These are phyloP conservation scores for Lepidurus apus DNA, from an alignment of 1,140 invertebrate genomes.

Conservation along the genomic window DNA sequence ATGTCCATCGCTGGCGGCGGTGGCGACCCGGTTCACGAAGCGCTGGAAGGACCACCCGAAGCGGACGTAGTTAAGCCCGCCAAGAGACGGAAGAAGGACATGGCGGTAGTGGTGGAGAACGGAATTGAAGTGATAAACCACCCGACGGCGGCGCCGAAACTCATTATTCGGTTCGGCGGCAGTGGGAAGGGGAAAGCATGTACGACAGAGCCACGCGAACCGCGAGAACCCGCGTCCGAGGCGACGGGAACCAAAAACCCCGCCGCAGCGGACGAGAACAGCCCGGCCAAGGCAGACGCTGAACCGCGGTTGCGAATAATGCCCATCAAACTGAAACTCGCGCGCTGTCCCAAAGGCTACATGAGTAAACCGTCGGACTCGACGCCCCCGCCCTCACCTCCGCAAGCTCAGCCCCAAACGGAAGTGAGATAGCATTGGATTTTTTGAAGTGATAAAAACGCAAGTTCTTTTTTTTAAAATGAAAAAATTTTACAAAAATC, in stretches of 20 bases:
- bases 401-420: conserved; percentile 15
- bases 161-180: conserved; percentile 60
- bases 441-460: background rate
- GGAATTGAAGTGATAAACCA: conserved; percentile 28
- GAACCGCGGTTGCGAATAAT: conserved; percentile 43
- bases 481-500: too few relatives aligned
- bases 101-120: conserved; percentile 28
- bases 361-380: conserved; percentile 42
- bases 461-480: background rate
- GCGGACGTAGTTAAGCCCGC: conserved; percentile 29
- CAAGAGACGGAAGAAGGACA: conserved; percentile 19
- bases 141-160: conserved; percentile 51
- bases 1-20: conserved; percentile 27
- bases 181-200: background rate
- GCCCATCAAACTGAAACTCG: conserved; percentile 73
- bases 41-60: conserved; percentile 3
- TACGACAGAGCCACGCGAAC: background rate
- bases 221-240: background rate
- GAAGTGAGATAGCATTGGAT: conserved; percentile 27
- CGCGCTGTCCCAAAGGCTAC: conserved; percentile 66
- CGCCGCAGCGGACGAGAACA: conserved; percentile 25
- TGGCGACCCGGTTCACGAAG: background rate
- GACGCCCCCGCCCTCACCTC: conserved; percentile 31
- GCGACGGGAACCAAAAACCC: conserved; percentile 24
- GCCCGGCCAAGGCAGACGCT: conserved; percentile 16